Evolutionary conservation across 1,140 invertebrate genomes (phyloP).

Genomic region (Acyrthosiphon pisum): DNA sequence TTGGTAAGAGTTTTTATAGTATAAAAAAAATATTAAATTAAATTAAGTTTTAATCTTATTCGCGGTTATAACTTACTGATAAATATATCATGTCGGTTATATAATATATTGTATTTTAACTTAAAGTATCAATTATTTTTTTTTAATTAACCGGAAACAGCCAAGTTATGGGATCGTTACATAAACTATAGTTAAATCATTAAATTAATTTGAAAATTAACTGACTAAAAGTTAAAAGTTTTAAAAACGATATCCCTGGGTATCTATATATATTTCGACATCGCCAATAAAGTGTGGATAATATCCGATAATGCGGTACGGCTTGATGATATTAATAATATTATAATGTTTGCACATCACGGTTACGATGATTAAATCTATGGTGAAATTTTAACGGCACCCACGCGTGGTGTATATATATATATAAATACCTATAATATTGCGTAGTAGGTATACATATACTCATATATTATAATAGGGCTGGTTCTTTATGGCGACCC

Average conservation of each 20-base stretch:
- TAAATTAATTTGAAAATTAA: background rate
- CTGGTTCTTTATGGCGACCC: background rate
- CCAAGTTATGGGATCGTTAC: background rate
- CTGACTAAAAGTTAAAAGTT: background rate
- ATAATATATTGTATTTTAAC: background rate
- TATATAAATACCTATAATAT: background rate
- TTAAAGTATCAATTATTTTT: background rate
- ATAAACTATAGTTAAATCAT: background rate
- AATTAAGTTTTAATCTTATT: background rate
- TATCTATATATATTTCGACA: background rate
- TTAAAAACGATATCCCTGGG: background rate
- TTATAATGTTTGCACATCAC: background rate
- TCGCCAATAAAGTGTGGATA: background rate
- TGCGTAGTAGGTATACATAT: background rate
- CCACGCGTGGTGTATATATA: background rate
- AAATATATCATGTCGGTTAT: background rate
- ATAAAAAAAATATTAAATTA: background rate
- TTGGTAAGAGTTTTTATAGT: background rate
- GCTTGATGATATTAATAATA: background rate
- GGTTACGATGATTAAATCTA: background rate
- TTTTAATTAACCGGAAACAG: background rate
- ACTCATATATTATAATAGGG: background rate
- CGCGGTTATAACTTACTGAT: no score
- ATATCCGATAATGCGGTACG: background rate
- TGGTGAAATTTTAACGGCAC: background rate